Conservation (phyloP, 2,888 invertebrate genomes). For the Heliothis peltigera region DNA sequence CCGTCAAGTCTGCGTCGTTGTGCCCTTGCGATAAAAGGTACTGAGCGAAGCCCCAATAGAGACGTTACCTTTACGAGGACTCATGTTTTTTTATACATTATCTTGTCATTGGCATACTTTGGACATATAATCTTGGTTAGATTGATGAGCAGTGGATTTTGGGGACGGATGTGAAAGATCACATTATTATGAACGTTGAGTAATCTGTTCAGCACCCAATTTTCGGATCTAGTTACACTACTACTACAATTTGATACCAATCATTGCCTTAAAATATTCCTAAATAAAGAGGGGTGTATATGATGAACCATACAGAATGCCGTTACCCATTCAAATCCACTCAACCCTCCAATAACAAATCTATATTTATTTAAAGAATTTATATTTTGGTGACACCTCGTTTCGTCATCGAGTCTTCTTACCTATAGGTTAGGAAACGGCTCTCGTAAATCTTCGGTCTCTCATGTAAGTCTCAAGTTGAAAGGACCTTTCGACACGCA, state of each 20-base stretch:
- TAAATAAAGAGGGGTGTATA: no score
- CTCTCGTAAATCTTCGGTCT: constrained; percentile 82
- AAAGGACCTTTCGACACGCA: constrained; percentile 78
- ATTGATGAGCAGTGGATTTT: constrained; percentile 30
- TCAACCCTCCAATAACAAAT: constrained; percentile 6
- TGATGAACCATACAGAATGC: no score
- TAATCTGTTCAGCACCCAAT: no score
- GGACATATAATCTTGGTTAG: constrained; percentile 13
- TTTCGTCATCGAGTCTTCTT: constrained; percentile 34
- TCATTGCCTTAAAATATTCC: no score
- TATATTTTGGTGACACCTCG: constrained; percentile 31
- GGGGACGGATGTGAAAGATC: constrained; percentile 14
- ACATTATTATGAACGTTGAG: not conserved
- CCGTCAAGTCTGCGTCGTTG: constrained; percentile 73
- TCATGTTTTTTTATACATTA: constrained; percentile 28
- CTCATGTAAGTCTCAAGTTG: constrained; percentile 78
- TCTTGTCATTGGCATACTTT: constrained; percentile 38
- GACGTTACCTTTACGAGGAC: constrained; percentile 43
- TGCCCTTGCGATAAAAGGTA: constrained; percentile 70
- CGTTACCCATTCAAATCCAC: no score
- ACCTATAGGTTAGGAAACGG: constrained; percentile 71
- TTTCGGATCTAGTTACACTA: no score
- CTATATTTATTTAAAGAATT: constrained; percentile 26
- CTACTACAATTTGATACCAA: no score
- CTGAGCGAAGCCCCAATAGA: constrained; percentile 50